Percentiles rank a stretch among this genome's conserved stretches.
These are phyloP conservation scores for Dendrolimus houi DNA, from an alignment of 2,888 invertebrate genomes.

Conservation along the genomic window DNA sequence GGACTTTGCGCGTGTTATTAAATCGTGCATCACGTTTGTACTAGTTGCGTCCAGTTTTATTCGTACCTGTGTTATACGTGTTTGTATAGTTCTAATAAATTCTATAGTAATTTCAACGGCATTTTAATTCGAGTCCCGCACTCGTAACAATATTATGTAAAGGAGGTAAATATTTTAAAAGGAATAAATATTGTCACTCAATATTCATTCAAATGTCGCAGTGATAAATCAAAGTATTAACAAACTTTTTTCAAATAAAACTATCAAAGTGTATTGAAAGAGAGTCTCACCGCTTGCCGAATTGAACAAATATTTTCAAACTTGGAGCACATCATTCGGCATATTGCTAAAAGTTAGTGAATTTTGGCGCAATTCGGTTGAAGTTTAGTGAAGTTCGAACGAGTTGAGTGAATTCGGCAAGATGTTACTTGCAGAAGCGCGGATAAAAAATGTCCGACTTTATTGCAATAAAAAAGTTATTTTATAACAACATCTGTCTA, in stretches of 20 bases:
- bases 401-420: neutral
- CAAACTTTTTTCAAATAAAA: neutral
- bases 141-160: too few species aligned
- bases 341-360: neutral
- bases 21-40: too few species aligned
- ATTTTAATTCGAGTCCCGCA: too few species aligned
- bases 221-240: neutral
- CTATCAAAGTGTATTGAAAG: neutral
- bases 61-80: too few species aligned
- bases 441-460: neutral
- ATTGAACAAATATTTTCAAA: neutral
- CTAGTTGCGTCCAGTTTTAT: too few species aligned
- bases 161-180: too few species aligned
- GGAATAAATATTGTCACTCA: neutral
- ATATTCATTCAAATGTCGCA: neutral
- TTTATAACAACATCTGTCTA: too few species aligned
- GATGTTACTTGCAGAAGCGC: conserved; percentile 4
- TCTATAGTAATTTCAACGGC: too few species aligned
- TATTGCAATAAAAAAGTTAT: neutral
- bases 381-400: neutral
- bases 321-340: neutral
- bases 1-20: too few species aligned
- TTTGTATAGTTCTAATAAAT: too few species aligned
- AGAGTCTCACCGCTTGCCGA: neutral
- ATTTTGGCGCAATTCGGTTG: neutral